phyloP scores from a whole-genome alignment of 2,113 vertebrate species.

The Reinhardtius hippoglossoides region DNA sequence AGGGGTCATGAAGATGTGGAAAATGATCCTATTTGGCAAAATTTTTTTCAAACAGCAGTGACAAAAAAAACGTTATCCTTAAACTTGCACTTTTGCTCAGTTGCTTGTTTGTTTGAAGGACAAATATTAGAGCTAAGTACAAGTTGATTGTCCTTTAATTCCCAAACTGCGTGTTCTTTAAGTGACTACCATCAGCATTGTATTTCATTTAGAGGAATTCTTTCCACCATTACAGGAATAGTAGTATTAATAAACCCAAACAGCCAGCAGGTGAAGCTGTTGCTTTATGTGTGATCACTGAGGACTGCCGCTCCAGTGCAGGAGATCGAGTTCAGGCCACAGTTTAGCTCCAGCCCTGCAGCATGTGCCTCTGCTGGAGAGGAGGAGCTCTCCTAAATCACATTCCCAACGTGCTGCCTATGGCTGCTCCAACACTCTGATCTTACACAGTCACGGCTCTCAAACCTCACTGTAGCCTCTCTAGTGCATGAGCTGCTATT shows the following conservation, averaged over 20 bases:
- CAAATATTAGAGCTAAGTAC: slow-evolving; percentile 18
- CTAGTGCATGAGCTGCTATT: not conserved
- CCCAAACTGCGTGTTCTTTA: slow-evolving; percentile 8
- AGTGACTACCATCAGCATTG: not conserved
- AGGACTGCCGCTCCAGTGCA: slow-evolving; percentile 41
- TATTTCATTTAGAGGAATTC: not conserved
- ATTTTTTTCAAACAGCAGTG: slow-evolving; percentile 25
- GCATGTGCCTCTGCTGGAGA: slow-evolving; percentile 60
- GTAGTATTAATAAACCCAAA: not conserved
- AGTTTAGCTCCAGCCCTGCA: slow-evolving; percentile 58
- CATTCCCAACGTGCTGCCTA: slow-evolving; percentile 60
- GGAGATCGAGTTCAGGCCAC: slow-evolving; percentile 46
- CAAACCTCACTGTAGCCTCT: not conserved
- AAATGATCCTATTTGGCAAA: slow-evolving; percentile 12
- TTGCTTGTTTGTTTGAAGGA: slow-evolving; percentile 20
- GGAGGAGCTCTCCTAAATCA: slow-evolving; percentile 66
- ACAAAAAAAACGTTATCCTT: slow-evolving; percentile 28
- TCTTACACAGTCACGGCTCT: slow-evolving; percentile 21
- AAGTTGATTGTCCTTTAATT: slow-evolving; percentile 45
- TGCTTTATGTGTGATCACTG: slow-evolving; percentile 25
- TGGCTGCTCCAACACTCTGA: slow-evolving; percentile 44
- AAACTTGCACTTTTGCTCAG: not conserved
- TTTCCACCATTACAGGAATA: not conserved
- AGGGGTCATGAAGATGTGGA: not conserved
- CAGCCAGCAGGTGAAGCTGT: slow-evolving; percentile 72